A percentile compares a stretch with the other conserved stretches of the same genome.
These are phyloP conservation scores for Morpho deidamia DNA, from an alignment of 2,888 invertebrate species.

Conservation along the genomic window DNA sequence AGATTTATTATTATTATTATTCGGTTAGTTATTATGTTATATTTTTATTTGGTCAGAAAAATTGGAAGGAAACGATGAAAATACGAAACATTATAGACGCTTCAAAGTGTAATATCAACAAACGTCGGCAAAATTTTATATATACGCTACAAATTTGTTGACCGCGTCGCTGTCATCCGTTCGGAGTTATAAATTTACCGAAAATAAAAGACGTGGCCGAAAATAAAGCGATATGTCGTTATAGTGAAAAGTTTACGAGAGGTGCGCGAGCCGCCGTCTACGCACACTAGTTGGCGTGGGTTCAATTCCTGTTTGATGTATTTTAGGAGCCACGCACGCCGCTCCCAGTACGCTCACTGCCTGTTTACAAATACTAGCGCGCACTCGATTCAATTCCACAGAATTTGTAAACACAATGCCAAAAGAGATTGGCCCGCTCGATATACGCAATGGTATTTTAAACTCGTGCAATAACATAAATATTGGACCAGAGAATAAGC, in stretches of 20 bases:
- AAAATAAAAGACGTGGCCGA: conserved; percentile 57
- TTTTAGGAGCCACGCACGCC: conserved; percentile 68
- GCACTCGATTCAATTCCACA: conserved; percentile 66
- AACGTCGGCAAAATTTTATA: conserved; percentile 14
- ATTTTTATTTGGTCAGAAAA: too few species aligned
- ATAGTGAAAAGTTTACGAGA: conserved; percentile 69
- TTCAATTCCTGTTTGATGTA: conserved; percentile 75
- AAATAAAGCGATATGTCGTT: conserved; percentile 65
- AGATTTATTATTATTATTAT: too few species aligned
- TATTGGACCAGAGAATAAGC: background rate
- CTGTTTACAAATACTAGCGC: conserved; percentile 75
- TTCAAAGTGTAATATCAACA: conserved; percentile 15
- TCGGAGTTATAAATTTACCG: conserved; percentile 45
- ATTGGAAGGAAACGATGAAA: background rate
- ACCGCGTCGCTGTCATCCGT: conserved; percentile 27
- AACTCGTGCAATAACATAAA: conserved; percentile 6
- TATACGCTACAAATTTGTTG: conserved; percentile 36
- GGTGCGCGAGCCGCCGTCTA: conserved; percentile 63
- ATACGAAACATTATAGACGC: background rate
- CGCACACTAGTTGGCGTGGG: conserved; percentile 71
- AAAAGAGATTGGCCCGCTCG: conserved; percentile 53
- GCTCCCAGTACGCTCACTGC: conserved; percentile 38
- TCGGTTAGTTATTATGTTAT: too few species aligned
- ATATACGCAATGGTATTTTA: conserved; percentile 32
- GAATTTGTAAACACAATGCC: conserved; percentile 69